phyloP scores from a whole-genome alignment of 2,113 vertebrate species.

The Clarias macrocephalus region DNA sequence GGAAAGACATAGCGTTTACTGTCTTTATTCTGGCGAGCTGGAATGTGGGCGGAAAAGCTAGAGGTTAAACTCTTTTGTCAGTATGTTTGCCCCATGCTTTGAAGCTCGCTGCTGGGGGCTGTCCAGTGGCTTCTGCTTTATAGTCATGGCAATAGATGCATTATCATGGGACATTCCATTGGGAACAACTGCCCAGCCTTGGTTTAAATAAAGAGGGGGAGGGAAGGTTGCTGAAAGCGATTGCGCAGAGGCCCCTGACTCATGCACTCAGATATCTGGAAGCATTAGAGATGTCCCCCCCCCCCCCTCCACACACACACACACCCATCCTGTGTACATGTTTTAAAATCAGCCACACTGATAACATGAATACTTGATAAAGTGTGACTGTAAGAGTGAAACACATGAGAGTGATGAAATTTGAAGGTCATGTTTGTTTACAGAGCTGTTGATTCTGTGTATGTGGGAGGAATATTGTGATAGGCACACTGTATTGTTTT shows the following conservation, averaged over 20 bases:
- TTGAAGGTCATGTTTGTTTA: slow-evolving; percentile 24
- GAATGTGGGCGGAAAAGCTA: slow-evolving; percentile 45
- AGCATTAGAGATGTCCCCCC: slow-evolving; percentile 1
- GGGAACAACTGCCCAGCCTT: slow-evolving; percentile 27
- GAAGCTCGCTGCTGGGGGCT: slow-evolving; percentile 9
- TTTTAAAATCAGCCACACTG: slow-evolving; percentile 38
- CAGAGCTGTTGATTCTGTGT: background rate
- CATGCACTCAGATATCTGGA: slow-evolving; percentile 8
- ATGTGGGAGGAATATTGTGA: background rate
- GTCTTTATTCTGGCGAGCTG: slow-evolving; percentile 18
- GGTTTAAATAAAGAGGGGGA: slow-evolving; percentile 25
- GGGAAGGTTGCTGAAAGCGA: background rate
- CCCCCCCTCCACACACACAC: background rate
- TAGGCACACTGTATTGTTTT: background rate
- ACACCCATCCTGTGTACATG: slow-evolving; percentile 26
- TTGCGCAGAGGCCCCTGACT: background rate
- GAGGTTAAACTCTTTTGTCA: slow-evolving; percentile 40
- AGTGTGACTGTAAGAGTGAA: background rate
- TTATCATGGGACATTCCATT: slow-evolving; percentile 42
- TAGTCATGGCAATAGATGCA: slow-evolving; percentile 24
- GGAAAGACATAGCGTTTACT: slow-evolving; percentile 4
- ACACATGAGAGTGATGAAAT: background rate
- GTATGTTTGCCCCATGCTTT: slow-evolving; percentile 31
- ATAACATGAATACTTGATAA: slow-evolving; percentile 32
- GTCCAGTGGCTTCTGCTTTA: slow-evolving; percentile 23